A percentile compares a stretch with the other conserved stretches of the same genome.
Evolutionary conservation across 2,113 vertebrate genomes (phyloP).

Genomic region (Perca schrenkii): DNA sequence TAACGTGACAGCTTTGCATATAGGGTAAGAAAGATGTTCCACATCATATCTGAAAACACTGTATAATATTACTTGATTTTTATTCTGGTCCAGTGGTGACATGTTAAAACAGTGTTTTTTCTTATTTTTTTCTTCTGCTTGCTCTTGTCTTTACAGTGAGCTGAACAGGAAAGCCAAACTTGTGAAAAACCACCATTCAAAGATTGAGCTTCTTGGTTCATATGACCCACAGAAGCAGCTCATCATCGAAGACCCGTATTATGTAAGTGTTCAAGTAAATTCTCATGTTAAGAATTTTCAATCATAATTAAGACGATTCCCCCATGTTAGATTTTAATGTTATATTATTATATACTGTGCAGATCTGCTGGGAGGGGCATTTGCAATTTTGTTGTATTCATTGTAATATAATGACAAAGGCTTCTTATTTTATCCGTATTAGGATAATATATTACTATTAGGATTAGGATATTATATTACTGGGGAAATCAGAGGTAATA

Average conservation of each 20-base stretch:
- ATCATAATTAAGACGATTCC: neutral
- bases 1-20: neutral
- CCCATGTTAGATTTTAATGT: neutral
- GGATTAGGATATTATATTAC: neutral
- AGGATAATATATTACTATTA: neutral
- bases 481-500: neutral
- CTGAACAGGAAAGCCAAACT: constrained; percentile 88
- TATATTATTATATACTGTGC: too few relatives aligned
- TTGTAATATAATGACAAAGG: too few relatives aligned
- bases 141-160: constrained; percentile 86
- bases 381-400: too few relatives aligned
- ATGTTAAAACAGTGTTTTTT: neutral
- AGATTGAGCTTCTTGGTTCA: constrained; percentile 90
- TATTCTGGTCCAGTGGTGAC: neutral
- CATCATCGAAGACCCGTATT: constrained; percentile 92
- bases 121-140: constrained; percentile 7
- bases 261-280: constrained; percentile 83
- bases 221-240: constrained; percentile 91
- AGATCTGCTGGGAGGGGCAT: too few relatives aligned
- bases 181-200: constrained; percentile 86
- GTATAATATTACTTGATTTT: neutral
- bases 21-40: too few relatives aligned
- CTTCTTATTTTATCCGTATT: neutral
- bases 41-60: neutral
- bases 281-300: neutral